These are phyloP conservation scores for Caloenas nicobarica DNA, from an alignment of 2,113 vertebrate genomes.

Conservation along the genomic window DNA sequence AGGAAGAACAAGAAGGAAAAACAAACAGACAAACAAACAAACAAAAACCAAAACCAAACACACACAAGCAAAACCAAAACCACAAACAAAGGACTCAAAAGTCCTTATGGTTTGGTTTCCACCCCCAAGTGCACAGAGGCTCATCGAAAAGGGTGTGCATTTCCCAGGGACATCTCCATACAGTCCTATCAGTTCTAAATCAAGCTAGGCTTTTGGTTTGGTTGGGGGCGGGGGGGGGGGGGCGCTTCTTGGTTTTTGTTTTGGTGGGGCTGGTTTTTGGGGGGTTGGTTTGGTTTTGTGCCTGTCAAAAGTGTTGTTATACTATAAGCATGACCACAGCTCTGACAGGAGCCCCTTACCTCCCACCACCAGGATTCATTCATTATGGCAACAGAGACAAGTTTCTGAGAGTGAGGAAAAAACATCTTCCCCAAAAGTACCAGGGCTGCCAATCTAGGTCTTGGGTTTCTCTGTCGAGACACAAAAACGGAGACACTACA, in stretches of 20 bases:
- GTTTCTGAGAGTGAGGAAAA: background rate
- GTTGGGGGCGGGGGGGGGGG: too few relatives aligned
- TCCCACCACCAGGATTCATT: background rate
- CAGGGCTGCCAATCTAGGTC: background rate
- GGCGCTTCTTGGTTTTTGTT: too few relatives aligned
- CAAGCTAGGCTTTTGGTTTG: background rate
- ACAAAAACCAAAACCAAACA: too few relatives aligned
- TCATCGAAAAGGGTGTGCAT: background rate
- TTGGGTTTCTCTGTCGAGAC: background rate
- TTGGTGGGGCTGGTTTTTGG: too few relatives aligned
- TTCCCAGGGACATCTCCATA: background rate
- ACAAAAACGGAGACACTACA: background rate
- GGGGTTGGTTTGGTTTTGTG: background rate
- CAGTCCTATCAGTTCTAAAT: background rate
- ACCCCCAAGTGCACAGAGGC: background rate
- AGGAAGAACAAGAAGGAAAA: background rate
- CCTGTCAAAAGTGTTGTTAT: background rate
- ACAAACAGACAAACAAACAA: background rate
- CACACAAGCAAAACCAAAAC: too few relatives aligned
- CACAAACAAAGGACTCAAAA: background rate
- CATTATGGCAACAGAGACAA: background rate
- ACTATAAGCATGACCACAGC: accelerated
- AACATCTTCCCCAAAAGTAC: background rate
- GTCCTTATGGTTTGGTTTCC: background rate
- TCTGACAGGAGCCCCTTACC: background rate